phyloP scores from a whole-genome alignment of 1,140 invertebrate genomes.

The Leptinotarsa defecta region DNA sequence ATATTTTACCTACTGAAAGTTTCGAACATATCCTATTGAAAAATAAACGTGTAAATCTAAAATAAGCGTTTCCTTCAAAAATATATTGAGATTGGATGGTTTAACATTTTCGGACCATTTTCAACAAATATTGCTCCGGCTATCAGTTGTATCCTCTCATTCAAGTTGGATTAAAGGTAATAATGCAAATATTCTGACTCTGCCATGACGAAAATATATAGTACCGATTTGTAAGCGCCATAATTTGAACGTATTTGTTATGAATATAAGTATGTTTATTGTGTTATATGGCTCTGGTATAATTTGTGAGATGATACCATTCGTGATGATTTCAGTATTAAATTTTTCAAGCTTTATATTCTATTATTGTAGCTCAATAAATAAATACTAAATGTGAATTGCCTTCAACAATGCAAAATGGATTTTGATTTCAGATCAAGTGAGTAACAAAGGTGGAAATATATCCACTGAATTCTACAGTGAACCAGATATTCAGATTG shows the following conservation, averaged over 20 bases:
- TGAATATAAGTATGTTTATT: too few relatives aligned
- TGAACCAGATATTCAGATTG: too few relatives aligned
- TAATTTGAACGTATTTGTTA: too few relatives aligned
- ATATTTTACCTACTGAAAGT: neutral
- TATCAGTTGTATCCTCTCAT: neutral
- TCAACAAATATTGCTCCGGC: neutral
- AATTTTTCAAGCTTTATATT: conserved; percentile 28
- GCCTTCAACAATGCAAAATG: conserved; percentile 52
- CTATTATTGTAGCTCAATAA: conserved; percentile 44
- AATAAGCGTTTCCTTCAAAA: conserved; percentile 20
- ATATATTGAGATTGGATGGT: conserved; percentile 6
- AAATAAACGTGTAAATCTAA: conserved; percentile 11
- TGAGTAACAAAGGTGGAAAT: neutral
- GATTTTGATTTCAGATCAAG: conserved; percentile 30
- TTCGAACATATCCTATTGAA: neutral
- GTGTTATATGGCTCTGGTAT: too few relatives aligned
- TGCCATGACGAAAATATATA: neutral
- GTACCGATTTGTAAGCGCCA: too few relatives aligned
- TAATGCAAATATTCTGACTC: neutral
- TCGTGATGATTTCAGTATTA: conserved; percentile 25
- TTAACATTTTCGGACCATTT: neutral
- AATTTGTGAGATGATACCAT: neutral
- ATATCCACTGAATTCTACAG: too few relatives aligned
- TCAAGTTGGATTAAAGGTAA: neutral
- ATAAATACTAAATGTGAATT: conserved; percentile 39